Evolutionary conservation across 2,113 vertebrate genomes (phyloP), one percentile per base, ranked within the genome.

Genomic region (Callithrix jacchus): DNA sequence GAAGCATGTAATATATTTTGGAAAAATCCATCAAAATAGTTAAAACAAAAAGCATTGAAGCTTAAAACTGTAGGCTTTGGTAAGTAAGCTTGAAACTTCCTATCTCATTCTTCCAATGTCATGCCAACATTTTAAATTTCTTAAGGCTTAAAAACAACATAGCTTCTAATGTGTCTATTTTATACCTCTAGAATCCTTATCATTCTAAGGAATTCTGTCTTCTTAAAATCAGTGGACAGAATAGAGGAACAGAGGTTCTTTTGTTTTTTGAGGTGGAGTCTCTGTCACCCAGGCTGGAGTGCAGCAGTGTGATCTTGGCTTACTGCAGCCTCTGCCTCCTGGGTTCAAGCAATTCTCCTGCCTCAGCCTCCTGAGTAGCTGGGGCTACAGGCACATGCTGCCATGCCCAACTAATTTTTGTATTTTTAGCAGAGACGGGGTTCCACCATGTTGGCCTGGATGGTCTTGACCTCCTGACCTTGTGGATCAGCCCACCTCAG

Each of bases 1-100:
- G 56, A 97, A 96, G 93, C 89, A 97, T 96, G 93, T 92, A 98
- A 97, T 87, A 89, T 54, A 95, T 93, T 97, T 96, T 96, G 66
- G 82, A 97, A 96, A 97, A 97, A 96, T 93, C 85, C 93, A 98
- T 95, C 91, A 97, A 96, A 96, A 97, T 30, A 92, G 89, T 97
- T 97, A 93, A 97, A 96, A 95, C 70, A 94, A 88, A 93, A 97
- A 85, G 73, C 61, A 96, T n/a, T 47, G 40, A 92, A 79, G 56
- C 56, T 96, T 95, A 92, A 49, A 97, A 97, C 13, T 87, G 45
- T 30, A 90, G 45, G 91, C 25, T 91, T 90, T 88, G 49, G 71
- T 58, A 92, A 92, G 87, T 88, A 94, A 93, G 52, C 58, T 70
- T 20, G 23, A 84, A 95, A 96, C 14, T 58, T 97, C 83, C 42